Evolutionary conservation across 2,797 vertebrate species (phyloP).

Genomic region (Peromyscus melanophrys): DNA sequence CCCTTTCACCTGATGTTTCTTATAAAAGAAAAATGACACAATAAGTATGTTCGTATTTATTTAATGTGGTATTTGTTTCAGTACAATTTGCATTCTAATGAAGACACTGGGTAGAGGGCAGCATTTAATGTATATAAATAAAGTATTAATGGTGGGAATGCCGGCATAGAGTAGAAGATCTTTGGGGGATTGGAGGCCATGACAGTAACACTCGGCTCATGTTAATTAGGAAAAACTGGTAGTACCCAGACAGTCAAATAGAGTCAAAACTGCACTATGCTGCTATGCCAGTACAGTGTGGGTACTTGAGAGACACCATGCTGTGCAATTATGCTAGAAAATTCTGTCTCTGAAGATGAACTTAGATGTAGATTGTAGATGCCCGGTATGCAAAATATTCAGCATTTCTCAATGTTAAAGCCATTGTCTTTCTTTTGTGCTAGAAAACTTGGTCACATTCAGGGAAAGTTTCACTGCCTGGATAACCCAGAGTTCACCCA

Average conservation of each 20-base stretch:
- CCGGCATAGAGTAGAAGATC: not conserved
- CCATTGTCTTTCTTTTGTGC: not conserved
- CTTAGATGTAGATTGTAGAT: not conserved
- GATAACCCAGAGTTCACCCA: not conserved
- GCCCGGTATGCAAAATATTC: not conserved
- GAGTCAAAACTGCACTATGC: not conserved
- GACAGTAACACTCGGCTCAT: not conserved
- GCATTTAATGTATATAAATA: conserved; percentile 59
- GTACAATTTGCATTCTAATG: conserved; percentile 71
- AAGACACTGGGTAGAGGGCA: conserved; percentile 59
- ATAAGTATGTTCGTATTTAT: conserved; percentile 68
- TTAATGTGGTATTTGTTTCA: conserved; percentile 74
- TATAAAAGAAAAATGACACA: conserved; percentile 47
- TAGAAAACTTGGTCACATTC: not conserved
- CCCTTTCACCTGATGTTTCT: conserved; percentile 7
- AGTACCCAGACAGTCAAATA: not conserved
- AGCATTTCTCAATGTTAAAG: not conserved
- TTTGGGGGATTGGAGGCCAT: not conserved
- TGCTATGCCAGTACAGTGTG: not conserved
- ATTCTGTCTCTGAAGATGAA: not conserved
- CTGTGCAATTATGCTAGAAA: not conserved
- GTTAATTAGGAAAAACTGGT: not conserved
- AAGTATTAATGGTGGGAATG: conserved; percentile 55
- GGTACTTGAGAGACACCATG: rapidly evolving
- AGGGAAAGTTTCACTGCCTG: not conserved